Base-by-base conservation (phyloP, 2,797 vertebrate species). In the Coracias cyanogaster region DNA sequence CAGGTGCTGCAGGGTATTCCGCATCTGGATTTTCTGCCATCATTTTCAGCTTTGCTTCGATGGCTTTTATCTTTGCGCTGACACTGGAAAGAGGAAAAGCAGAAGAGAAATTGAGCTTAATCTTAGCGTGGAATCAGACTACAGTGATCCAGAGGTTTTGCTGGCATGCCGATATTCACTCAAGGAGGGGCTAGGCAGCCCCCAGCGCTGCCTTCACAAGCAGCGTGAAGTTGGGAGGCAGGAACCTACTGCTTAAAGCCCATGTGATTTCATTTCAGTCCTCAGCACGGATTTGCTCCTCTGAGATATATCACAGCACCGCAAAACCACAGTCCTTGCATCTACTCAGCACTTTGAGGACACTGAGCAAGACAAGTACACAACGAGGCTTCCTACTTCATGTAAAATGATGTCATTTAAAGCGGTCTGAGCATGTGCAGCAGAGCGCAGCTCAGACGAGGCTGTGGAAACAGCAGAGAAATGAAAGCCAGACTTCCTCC, bases 1-100 rank as follows among this genome's bases (percentile, higher is more conserved):
- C 98, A 5, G 99, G 99, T 2, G 99, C 99, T 31, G 99, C 99
- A 0, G 99, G 98, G 73, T 98, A 99, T 93, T 99, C 99, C 0
- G 98, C 98, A 2, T 99, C 99, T 15, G 99, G 99, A 80, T 99
- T 99, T 95, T 99, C 99, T 61, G 99, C 99, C 99, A 99, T 99
- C 99, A 99, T 99, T 98, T 99, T 99, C 94, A 99, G 99, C 98
- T 99, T 99, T 88, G 99, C 99, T 97, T 99, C 99, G 49, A 99
- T 99, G 96, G 99, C 99, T 88, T 99, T 99, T 95, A 99, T 99
- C 97, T 99, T 99, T 20, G 99, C 99, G 82, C 98, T 99, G 81
- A 99, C 99, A 48, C 99, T 99, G 94, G 41, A 81, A 94, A 96
- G 70, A 92, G 71, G 55, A 24, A 96, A 52, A 89, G 91, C 76